phyloP scores from a whole-genome alignment of 2,888 invertebrate genomes.

The Leptopterna dolabrata region DNA sequence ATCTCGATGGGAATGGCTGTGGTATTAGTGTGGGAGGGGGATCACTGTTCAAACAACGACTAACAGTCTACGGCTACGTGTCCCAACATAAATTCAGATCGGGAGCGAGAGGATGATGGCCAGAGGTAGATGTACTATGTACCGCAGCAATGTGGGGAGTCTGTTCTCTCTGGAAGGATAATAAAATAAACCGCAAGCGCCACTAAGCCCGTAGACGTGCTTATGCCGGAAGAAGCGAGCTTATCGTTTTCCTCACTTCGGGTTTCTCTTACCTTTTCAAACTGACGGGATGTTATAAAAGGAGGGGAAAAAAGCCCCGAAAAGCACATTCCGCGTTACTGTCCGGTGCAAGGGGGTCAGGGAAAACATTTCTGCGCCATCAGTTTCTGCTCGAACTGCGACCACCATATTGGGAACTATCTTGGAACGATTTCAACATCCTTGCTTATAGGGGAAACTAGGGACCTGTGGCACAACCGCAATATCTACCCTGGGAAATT shows the following conservation, averaged over 20 bases:
- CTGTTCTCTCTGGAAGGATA: background rate
- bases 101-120: background rate
- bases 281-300: background rate
- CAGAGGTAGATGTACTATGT: background rate
- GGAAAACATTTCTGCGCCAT: too few relatives aligned
- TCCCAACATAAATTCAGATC: conserved; percentile 25
- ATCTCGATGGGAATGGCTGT: background rate
- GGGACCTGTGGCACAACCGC: too few relatives aligned
- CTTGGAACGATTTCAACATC: too few relatives aligned
- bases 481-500: too few relatives aligned
- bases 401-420: too few relatives aligned
- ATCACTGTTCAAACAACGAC: conserved; percentile 17
- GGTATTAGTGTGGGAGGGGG: background rate
- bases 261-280: background rate
- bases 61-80: background rate
- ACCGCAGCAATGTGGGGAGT: conserved; percentile 3
- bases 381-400: too few relatives aligned
- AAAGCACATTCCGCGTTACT: too few relatives aligned
- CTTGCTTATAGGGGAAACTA: too few relatives aligned
- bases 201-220: conserved; percentile 35
- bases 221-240: background rate
- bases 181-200: conserved; percentile 43
- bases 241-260: conserved; percentile 20
- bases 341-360: too few relatives aligned
- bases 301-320: too few relatives aligned